Evolutionary conservation across 2,888 invertebrate genomes (phyloP).

Genomic region (Acronicta alni): DNA sequence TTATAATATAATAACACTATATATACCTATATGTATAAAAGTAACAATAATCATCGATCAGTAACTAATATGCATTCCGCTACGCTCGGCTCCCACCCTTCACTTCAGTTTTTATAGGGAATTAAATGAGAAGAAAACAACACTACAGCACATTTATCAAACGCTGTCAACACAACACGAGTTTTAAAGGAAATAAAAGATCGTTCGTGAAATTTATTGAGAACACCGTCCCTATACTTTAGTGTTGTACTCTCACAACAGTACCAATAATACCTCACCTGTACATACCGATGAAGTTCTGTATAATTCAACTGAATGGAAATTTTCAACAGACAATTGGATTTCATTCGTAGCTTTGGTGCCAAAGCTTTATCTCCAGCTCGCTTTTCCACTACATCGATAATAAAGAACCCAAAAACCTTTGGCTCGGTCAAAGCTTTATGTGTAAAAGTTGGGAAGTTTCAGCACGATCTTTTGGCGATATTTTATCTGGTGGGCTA

Average conservation of each 20-base stretch:
- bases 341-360: slow-evolving; percentile 49
- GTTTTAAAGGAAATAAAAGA: slow-evolving; percentile 54
- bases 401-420: slow-evolving; percentile 55
- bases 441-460: slow-evolving; percentile 60
- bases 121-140: slow-evolving; percentile 48
- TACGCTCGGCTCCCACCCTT: slow-evolving; percentile 4
- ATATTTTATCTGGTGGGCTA: slow-evolving; percentile 57
- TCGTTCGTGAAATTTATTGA: slow-evolving; percentile 43
- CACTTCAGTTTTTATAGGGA: slow-evolving; percentile 37
- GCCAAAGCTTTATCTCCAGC: slow-evolving; percentile 55
- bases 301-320: slow-evolving; percentile 56
- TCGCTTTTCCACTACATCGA: slow-evolving; percentile 57
- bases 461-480: slow-evolving; percentile 46
- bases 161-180: slow-evolving; percentile 47
- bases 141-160: slow-evolving; percentile 49
- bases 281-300: slow-evolving; percentile 18
- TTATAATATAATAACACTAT: not conserved
- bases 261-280: slow-evolving; percentile 33
- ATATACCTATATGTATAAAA: not conserved
- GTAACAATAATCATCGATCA: slow-evolving; percentile 40
- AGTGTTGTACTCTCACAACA: slow-evolving; percentile 23
- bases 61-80: slow-evolving; percentile 26
- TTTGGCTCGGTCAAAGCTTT: slow-evolving; percentile 59
- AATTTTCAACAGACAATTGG: slow-evolving; percentile 56
- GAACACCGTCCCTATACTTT: slow-evolving; percentile 39